Evolutionary conservation across 2,888 invertebrate genomes (phyloP).

Genomic region (Chirona hameri): DNA sequence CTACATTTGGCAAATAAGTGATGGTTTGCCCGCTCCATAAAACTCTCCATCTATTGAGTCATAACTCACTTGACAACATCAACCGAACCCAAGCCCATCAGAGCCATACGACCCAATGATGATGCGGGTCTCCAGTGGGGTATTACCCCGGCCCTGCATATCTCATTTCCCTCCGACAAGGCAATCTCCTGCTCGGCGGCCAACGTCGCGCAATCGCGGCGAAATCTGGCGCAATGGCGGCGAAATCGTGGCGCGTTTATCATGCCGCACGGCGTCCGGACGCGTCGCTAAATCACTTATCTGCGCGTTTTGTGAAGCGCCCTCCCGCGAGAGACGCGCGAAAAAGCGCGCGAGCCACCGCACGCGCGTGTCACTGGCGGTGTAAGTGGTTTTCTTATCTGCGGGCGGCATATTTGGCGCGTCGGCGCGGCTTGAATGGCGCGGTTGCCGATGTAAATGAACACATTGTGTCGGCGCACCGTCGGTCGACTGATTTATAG

Average conservation of each 20-base stretch:
- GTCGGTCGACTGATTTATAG: background rate
- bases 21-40: too few species aligned
- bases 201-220: background rate
- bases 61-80: too few species aligned
- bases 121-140: too few species aligned
- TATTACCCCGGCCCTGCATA: background rate
- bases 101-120: too few species aligned
- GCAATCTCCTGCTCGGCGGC: conserved; percentile 4
- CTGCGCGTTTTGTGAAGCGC: background rate
- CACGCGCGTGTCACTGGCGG: background rate
- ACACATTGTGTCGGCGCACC: background rate
- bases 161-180: background rate
- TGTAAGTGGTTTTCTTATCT: conserved; percentile 27
- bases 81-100: too few species aligned
- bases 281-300: conserved; percentile 10
- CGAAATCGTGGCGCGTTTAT: background rate
- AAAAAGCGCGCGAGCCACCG: background rate
- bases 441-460: conserved; percentile 1
- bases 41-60: too few species aligned
- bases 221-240: background rate
- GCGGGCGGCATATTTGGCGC: conserved; percentile 7
- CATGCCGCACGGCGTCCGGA: background rate
- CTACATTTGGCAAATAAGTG: too few species aligned
- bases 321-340: background rate
- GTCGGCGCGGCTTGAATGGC: background rate